Conservation (phyloP, 1,140 invertebrate species). For the Brachionus koreanus region DNA sequence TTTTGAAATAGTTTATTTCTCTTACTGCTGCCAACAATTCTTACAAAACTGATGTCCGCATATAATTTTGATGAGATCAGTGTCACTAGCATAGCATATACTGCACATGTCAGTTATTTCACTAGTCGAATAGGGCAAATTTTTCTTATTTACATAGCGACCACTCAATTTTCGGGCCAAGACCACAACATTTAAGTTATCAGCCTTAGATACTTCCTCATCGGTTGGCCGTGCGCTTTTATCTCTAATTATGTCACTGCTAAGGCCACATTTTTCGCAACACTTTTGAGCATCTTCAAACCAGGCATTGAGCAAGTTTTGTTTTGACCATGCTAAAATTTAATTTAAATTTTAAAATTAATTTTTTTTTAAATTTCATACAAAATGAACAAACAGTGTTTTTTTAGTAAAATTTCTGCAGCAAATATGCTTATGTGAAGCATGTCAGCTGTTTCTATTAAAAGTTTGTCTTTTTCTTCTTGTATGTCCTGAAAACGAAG, state of each 20-base stretch:
- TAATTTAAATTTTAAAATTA: not conserved
- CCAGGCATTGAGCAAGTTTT: constrained; percentile 68
- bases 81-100: constrained; percentile 62
- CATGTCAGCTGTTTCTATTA: constrained; percentile 73
- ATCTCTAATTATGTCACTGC: not conserved
- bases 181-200: not conserved
- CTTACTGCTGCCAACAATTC: constrained; percentile 65
- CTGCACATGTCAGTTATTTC: constrained; percentile 62
- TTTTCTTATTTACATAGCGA: constrained; percentile 13
- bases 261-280: constrained; percentile 64
- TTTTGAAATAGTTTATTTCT: not conserved
- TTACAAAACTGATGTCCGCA: constrained; percentile 68
- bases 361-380: not conserved
- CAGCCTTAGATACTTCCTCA: not conserved
- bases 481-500: constrained; percentile 69
- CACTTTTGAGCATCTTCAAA: constrained; percentile 67
- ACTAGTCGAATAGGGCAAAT: not conserved
- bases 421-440: constrained; percentile 70
- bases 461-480: constrained; percentile 69
- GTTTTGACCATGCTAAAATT: constrained; percentile 68
- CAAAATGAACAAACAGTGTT: constrained; percentile 63
- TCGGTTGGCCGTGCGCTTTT: not conserved
- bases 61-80: constrained; percentile 60
- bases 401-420: constrained; percentile 68
- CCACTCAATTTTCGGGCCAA: constrained; percentile 15